Percentiles rank a stretch among this genome's conserved stretches.
Evolutionary conservation across 2,797 vertebrate genomes (phyloP).

Genomic region (Gadopsis bispinosus): DNA sequence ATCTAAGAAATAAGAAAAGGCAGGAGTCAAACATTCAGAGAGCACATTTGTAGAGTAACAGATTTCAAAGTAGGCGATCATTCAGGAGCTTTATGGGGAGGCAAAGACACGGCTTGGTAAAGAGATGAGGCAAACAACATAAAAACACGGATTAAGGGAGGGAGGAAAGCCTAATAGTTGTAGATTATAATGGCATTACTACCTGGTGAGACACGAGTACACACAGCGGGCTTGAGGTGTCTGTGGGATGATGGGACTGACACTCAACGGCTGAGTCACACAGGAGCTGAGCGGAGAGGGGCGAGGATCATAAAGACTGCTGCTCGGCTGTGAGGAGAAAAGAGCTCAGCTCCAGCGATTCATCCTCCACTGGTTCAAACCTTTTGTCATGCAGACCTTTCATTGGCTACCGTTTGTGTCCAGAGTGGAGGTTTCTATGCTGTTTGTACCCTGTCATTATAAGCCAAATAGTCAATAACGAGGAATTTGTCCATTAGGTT

Average conservation of each 20-base stretch:
- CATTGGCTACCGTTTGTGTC: constrained; percentile 11
- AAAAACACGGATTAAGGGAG: constrained; percentile 56
- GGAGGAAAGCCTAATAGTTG: constrained; percentile 54
- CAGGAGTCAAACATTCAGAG: neutral
- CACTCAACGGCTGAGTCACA: constrained; percentile 65
- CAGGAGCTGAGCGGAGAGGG: constrained; percentile 40
- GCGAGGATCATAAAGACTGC: constrained; percentile 58
- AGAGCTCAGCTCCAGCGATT: constrained; percentile 46
- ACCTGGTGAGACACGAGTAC: constrained; percentile 57
- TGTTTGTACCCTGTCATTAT: constrained; percentile 20
- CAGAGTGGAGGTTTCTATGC: neutral
- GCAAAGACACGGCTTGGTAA: constrained; percentile 20
- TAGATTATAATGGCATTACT: constrained; percentile 68
- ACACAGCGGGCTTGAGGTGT: constrained; percentile 46
- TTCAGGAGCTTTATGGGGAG: constrained; percentile 26
- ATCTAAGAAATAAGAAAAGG: neutral
- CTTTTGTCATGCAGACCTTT: constrained; percentile 46
- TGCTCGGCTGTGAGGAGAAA: constrained; percentile 36
- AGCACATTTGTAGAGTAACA: constrained; percentile 12
- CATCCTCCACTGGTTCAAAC: constrained; percentile 51
- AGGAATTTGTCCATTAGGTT: constrained; percentile 24
- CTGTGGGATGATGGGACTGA: constrained; percentile 62
- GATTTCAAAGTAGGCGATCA: constrained; percentile 23
- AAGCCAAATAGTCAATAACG: constrained; percentile 21
- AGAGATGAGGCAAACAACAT: constrained; percentile 51